phyloP scores from a whole-genome alignment of 2,888 invertebrate species.

The Gisinianus flammeolus region DNA sequence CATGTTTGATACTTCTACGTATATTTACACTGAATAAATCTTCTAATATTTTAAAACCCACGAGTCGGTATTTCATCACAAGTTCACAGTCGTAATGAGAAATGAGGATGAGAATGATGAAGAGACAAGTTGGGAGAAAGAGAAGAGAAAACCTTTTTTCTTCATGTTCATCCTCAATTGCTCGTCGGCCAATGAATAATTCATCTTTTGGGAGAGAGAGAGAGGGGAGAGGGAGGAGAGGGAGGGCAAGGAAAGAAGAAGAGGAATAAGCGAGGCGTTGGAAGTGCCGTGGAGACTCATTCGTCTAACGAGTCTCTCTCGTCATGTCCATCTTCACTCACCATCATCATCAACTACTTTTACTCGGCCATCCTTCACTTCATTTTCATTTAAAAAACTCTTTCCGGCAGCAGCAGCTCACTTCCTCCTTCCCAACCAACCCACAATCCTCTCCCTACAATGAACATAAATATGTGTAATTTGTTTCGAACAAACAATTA shows the following conservation, averaged over 20 bases:
- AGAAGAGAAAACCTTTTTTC: background rate
- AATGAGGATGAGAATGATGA: background rate
- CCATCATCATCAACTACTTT: background rate
- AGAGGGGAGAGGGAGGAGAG: background rate
- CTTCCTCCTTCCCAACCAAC: background rate
- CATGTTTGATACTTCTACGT: no score
- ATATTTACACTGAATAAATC: background rate
- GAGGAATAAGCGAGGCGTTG: background rate
- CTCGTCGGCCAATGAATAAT: constrained; percentile 20
- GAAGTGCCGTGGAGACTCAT: constrained; percentile 1
- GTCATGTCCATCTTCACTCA: background rate
- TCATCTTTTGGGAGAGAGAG: background rate
- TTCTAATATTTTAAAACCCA: background rate
- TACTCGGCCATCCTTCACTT: background rate
- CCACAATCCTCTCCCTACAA: background rate
- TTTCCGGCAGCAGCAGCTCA: background rate
- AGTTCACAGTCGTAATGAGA: background rate
- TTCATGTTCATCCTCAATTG: no score
- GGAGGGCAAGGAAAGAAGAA: background rate
- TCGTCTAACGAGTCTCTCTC: background rate
- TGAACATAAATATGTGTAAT: background rate
- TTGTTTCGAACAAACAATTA: background rate
- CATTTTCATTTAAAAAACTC: no score
- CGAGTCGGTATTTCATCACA: no score
- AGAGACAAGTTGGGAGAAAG: background rate